These are phyloP conservation scores for Spicauda simplicius DNA, from an alignment of 2,888 invertebrate genomes.

Conservation along the genomic window DNA sequence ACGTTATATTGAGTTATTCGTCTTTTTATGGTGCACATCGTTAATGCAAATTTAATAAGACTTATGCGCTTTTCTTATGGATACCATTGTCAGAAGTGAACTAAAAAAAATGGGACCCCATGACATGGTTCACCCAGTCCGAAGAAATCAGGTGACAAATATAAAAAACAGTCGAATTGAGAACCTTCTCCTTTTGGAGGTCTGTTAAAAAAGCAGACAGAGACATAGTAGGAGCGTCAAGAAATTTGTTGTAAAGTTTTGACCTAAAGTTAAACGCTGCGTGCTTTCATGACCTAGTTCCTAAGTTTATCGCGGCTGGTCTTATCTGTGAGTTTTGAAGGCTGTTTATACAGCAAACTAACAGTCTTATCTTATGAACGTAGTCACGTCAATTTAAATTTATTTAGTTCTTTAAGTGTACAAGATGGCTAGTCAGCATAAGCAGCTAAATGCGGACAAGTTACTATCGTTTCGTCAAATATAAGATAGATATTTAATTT, in stretches of 20 bases:
- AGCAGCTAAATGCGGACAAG: background rate
- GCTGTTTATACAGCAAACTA: conserved; percentile 23
- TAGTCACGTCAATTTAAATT: conserved; percentile 6
- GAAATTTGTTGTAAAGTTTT: background rate
- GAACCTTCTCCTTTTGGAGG: no score
- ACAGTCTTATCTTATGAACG: conserved; percentile 17
- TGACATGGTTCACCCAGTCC: no score
- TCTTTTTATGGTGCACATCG: no score
- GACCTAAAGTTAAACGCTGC: conserved; percentile 15
- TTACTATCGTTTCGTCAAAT: background rate
- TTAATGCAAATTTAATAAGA: no score
- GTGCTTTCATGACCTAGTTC: conserved; percentile 29
- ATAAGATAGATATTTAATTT: no score
- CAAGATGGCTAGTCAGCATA: background rate
- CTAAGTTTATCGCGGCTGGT: conserved; percentile 12
- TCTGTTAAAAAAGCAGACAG: no score
- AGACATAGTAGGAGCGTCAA: background rate
- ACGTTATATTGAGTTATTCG: no score
- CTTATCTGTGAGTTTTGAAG: conserved; percentile 29
- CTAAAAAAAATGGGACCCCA: no score
- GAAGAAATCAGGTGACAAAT: no score
- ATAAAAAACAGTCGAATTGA: no score
- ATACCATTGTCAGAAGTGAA: no score
- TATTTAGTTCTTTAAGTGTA: background rate
- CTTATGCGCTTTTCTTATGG: no score